phyloP scores from a whole-genome alignment of 2,113 vertebrate species.

The Entosphenus tridentatus region DNA sequence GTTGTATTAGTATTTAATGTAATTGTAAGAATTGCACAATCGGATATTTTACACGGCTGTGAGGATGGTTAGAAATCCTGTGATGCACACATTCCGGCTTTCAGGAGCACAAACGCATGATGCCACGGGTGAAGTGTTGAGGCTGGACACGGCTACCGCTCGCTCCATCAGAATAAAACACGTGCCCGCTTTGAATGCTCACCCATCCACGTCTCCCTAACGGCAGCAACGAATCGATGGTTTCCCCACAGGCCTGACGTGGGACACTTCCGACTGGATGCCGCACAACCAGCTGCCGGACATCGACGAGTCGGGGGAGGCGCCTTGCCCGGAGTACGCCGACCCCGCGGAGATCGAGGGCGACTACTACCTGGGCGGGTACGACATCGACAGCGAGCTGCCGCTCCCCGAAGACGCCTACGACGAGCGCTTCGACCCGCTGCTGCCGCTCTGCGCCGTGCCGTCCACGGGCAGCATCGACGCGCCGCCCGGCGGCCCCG shows the following conservation, averaged over 20 bases:
- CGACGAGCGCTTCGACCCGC: constrained; percentile 48
- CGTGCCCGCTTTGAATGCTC: too few species aligned
- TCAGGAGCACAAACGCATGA: too few species aligned
- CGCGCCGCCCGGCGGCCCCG: constrained; percentile 26
- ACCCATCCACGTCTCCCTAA: too few species aligned
- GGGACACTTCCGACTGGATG: constrained; percentile 99
- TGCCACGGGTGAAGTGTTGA: too few species aligned
- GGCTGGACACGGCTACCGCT: too few species aligned
- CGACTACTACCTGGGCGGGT: constrained; percentile 91
- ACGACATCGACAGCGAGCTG: constrained; percentile 89
- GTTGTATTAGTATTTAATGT: too few species aligned
- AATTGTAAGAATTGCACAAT: too few species aligned
- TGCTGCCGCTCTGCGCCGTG: constrained; percentile 42
- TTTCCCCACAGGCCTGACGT: constrained; percentile 15
- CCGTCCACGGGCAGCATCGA: constrained; percentile 24
- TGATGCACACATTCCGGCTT: too few species aligned
- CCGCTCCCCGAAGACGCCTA: constrained; percentile 79
- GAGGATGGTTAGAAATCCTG: too few species aligned
- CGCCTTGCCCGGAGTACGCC: constrained; percentile 51
- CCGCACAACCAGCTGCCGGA: constrained; percentile 78
- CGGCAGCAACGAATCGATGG: too few species aligned
- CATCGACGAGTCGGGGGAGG: constrained; percentile 85
- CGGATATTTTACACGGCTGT: too few species aligned
- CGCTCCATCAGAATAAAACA: too few species aligned
- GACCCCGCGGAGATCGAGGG: constrained; percentile 67